Evolutionary conservation across 2,888 invertebrate genomes (phyloP).

Genomic region (Ennomos quercinarius): DNA sequence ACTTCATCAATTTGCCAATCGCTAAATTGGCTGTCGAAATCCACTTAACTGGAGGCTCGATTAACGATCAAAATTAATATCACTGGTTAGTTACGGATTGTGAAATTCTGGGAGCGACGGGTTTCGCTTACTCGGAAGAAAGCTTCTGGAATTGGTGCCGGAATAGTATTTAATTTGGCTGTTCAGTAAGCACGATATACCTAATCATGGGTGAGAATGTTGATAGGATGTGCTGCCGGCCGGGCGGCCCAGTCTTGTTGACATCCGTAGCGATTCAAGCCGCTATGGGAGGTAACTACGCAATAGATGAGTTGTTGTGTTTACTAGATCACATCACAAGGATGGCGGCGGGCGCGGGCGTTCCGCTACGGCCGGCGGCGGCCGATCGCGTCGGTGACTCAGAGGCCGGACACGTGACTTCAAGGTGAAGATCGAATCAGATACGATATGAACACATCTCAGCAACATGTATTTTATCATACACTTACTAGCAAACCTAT

Average conservation of each 20-base stretch:
- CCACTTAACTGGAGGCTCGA: constrained; percentile 32
- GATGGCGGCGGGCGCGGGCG: constrained; percentile 29
- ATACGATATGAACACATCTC: constrained; percentile 36
- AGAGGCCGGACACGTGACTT: constrained; percentile 65
- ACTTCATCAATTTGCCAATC: constrained; percentile 41
- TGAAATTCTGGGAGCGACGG: constrained; percentile 21
- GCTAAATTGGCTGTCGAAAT: constrained; percentile 39
- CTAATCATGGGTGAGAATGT: constrained; percentile 11
- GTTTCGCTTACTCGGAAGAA: constrained; percentile 27
- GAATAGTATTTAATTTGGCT: constrained; percentile 26
- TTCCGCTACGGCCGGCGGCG: constrained; percentile 18
- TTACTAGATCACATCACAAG: constrained; percentile 44
- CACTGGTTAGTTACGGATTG: constrained; percentile 29
- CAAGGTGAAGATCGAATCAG: constrained; percentile 68
- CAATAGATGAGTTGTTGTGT: constrained; percentile 52
- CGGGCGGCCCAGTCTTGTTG: constrained; percentile 12
- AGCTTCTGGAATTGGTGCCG: constrained; percentile 9
- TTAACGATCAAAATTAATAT: constrained; percentile 38
- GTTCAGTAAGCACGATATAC: constrained; percentile 8
- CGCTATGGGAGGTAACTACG: constrained; percentile 43
- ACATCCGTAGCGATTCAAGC: constrained; percentile 15
- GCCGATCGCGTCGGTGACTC: constrained; percentile 51
- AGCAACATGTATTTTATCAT: constrained; percentile 1
- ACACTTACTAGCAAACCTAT: no score
- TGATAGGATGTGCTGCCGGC: constrained; percentile 5